These are phyloP conservation scores for Halcyon badia DNA, from an alignment of 2,797 vertebrate genomes.

Conservation along the genomic window DNA sequence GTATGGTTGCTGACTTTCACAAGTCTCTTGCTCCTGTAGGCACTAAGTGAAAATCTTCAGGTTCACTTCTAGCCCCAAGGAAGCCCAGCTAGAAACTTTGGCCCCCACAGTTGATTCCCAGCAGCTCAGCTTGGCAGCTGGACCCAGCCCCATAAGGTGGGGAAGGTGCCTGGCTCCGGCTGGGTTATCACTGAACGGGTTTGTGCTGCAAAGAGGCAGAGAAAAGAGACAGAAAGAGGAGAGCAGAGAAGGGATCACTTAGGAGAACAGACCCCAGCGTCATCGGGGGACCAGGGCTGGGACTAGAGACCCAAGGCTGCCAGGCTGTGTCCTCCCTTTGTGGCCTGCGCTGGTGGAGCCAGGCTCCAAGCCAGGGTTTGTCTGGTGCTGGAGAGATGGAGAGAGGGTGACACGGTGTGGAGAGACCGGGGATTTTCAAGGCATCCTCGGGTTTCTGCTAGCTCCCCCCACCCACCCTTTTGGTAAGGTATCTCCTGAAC, in stretches of 20 bases:
- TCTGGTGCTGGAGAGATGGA: neutral
- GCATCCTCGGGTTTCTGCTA: neutral
- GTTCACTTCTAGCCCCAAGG: neutral
- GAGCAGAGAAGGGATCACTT: neutral
- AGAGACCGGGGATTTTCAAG: constrained; percentile 38
- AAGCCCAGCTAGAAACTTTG: neutral
- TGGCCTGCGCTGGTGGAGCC: neutral
- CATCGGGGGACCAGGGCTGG: neutral
- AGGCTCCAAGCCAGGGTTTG: neutral
- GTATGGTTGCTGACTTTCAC: neutral
- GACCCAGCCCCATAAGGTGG: neutral
- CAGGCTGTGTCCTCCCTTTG: accelerated
- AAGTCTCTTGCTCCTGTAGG: neutral
- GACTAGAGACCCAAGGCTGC: neutral
- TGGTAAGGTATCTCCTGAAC: neutral
- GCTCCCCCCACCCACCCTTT: neutral
- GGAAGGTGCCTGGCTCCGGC: neutral
- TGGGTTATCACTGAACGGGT: neutral
- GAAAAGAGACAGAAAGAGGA: neutral
- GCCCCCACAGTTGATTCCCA: accelerated
- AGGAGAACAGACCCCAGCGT: accelerated
- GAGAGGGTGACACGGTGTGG: constrained; percentile 71
- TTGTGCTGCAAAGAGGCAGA: neutral
- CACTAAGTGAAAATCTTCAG: neutral
- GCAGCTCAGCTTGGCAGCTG: neutral